phyloP scores from a whole-genome alignment of 2,113 vertebrate genomes.

The Mobula hypostoma region DNA sequence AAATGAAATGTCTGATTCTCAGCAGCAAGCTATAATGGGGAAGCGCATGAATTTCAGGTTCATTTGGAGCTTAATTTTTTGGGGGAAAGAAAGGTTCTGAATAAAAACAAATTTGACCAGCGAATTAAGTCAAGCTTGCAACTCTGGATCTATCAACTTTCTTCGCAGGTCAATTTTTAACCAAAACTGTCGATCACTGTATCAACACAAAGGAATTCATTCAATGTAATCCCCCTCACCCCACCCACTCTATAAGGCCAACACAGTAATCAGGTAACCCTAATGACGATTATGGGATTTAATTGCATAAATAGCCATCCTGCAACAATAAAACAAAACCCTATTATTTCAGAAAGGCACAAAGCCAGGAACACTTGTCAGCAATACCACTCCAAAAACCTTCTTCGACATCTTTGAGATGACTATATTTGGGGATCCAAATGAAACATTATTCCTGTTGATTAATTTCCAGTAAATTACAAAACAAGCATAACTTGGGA shows the following conservation, averaged over 20 bases:
- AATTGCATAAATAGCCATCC: not conserved
- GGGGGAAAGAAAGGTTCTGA: not conserved
- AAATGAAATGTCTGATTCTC: not conserved
- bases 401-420: not conserved
- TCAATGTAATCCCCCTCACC: not conserved
- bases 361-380: not conserved
- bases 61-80: not conserved
- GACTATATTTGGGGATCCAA: no score
- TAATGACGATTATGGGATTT: not conserved
- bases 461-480: not conserved
- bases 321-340: not conserved
- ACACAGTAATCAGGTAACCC: not conserved
- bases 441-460: not conserved
- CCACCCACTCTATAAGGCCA: not conserved
- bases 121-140: not conserved
- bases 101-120: not conserved
- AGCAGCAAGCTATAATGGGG: not conserved
- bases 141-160: not conserved
- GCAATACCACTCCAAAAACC: not conserved
- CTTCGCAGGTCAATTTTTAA: not conserved
- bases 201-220: not conserved
- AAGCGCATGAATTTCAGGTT: not conserved
- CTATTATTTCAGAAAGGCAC: slow-evolving; percentile 17
- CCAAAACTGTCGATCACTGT: not conserved
- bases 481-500: not conserved